Evolutionary conservation across 2,888 invertebrate genomes (phyloP).

Genomic region (Cosmia pyralina): DNA sequence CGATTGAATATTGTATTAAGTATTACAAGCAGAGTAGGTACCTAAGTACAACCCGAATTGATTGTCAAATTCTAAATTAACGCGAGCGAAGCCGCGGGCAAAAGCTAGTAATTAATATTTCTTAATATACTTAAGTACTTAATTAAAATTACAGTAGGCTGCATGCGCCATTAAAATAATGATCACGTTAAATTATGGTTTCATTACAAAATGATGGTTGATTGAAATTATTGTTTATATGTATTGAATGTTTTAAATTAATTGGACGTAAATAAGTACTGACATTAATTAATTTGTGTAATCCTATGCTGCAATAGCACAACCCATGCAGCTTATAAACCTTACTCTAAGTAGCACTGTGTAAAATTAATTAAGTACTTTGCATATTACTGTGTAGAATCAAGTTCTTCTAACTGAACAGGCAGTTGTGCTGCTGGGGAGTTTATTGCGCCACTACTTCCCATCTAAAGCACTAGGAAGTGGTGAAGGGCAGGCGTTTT

Average conservation of each 20-base stretch:
- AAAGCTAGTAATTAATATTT: no score
- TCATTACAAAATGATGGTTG: slow-evolving; percentile 1
- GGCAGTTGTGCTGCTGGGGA: background rate
- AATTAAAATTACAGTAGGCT: background rate
- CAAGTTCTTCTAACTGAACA: background rate
- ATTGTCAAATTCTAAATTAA: no score
- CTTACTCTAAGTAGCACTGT: background rate
- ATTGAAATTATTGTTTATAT: background rate
- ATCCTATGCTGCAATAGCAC: background rate
- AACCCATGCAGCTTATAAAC: background rate
- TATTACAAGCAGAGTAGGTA: no score
- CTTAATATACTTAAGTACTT: no score
- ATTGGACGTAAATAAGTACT: slow-evolving; percentile 13
- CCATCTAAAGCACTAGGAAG: background rate
- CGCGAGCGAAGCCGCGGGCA: no score
- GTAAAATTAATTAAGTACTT: background rate
- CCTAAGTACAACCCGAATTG: no score
- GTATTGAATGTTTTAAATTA: slow-evolving; percentile 10
- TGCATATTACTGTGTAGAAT: background rate
- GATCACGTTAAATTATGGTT: background rate
- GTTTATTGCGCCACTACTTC: background rate
- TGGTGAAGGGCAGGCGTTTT: background rate
- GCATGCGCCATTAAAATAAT: background rate
- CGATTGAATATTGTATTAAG: no score
- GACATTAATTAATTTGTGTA: background rate